Conservation (phyloP, 2,113 vertebrate species). For the Plectropomus leopardus region DNA sequence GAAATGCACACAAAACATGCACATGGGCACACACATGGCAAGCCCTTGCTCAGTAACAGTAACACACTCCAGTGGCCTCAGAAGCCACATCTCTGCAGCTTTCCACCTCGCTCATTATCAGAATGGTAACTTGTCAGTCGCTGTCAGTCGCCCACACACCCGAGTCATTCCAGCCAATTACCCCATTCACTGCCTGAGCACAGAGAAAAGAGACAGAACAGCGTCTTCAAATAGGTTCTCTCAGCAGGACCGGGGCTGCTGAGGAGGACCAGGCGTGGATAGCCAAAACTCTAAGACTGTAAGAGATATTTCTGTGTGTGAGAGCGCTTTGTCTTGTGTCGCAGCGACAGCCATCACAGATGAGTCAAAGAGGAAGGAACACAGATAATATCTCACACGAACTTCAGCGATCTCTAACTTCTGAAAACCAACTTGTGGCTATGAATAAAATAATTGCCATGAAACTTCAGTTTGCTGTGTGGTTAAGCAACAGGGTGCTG, state of each 20-base stretch:
- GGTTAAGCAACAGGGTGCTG: not conserved
- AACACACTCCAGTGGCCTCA: conserved; percentile 29
- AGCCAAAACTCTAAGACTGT: not conserved
- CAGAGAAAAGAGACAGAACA: conserved; percentile 15
- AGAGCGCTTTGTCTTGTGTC: conserved; percentile 41
- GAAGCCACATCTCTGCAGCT: conserved; percentile 41
- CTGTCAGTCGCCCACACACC: conserved; percentile 59
- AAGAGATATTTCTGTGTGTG: conserved; percentile 24
- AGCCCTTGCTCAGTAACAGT: not conserved
- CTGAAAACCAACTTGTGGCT: not conserved
- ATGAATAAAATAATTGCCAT: conserved; percentile 1
- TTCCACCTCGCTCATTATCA: conserved; percentile 62
- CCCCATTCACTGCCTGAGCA: conserved; percentile 44
- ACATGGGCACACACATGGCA: conserved; percentile 36
- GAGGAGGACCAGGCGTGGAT: conserved; percentile 17
- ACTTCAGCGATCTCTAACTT: not conserved
- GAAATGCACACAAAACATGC: conserved; percentile 20
- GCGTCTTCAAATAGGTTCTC: conserved; percentile 36
- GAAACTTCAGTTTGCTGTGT: not conserved
- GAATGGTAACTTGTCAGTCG: conserved; percentile 52
- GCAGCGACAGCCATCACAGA: conserved; percentile 17
- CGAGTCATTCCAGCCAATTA: conserved; percentile 71
- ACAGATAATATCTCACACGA: conserved; percentile 34
- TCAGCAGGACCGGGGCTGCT: conserved; percentile 19
- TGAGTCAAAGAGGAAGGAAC: conserved; percentile 33